A percentile compares a stretch with the other conserved stretches of the same genome.
Evolutionary conservation across 2,888 invertebrate genomes (phyloP).

Genomic region (Palloptera scutellata): DNA sequence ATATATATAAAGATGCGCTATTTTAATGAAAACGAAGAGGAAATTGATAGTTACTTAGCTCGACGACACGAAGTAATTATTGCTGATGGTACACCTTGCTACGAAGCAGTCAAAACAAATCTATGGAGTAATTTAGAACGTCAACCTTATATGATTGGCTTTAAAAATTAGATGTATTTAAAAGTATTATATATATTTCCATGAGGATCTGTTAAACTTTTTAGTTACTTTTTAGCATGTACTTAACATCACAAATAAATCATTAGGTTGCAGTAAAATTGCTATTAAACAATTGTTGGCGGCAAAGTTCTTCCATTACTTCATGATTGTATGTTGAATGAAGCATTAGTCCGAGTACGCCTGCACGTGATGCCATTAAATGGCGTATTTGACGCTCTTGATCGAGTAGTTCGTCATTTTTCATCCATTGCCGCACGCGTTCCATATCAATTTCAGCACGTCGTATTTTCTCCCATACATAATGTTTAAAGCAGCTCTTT

Average conservation of each 20-base stretch:
- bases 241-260: too few relatives aligned
- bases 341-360: constrained; percentile 92
- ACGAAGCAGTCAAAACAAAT: constrained; percentile 46
- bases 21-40: constrained; percentile 45
- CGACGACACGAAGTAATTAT: constrained; percentile 51
- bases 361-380: constrained; percentile 80
- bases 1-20: constrained; percentile 47
- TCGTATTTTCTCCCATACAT: constrained; percentile 94
- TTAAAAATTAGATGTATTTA: constrained; percentile 36
- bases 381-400: constrained; percentile 87
- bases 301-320: constrained; percentile 76
- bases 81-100: constrained; percentile 45
- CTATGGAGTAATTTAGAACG: constrained; percentile 48
- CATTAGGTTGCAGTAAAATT: constrained; percentile 1
- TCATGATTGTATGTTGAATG: constrained; percentile 97
- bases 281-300: constrained; percentile 58
- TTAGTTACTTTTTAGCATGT: too few relatives aligned
- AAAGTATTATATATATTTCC: too few relatives aligned
- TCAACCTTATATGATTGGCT: constrained; percentile 51
- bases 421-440: constrained; percentile 88
- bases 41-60: constrained; percentile 50
- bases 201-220: too few relatives aligned
- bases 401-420: constrained; percentile 91
- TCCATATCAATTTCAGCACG: constrained; percentile 96
- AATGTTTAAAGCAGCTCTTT: constrained; percentile 89